Base-by-base conservation (phyloP, 2,797 vertebrate genomes). In the Characodon lateralis region DNA sequence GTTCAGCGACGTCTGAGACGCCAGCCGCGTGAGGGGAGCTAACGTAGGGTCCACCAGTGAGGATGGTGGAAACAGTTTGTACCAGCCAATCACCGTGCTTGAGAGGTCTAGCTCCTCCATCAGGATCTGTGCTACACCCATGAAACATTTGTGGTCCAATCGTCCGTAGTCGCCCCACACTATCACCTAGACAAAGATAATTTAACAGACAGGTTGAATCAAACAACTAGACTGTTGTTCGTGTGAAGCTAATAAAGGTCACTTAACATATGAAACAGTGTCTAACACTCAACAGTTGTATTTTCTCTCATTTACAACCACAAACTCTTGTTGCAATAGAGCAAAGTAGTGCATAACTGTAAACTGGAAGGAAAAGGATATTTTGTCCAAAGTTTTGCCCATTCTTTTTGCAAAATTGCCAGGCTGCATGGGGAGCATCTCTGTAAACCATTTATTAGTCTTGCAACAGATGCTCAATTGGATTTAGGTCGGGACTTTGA, bases 71-170 rank as follows among this genome's bases (percentile, higher is more conserved):
- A 99, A 99, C 87, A 99, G 96, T 96, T 99, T 99, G 95, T 98
- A 99, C 98, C 98, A 99, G 95, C 98, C 97, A 87, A 99, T 99
- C 92, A 99, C 98, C 93, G 98, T 99, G 86, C 98, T 99, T 78
- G 98, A 98, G 85, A 99, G 96, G 94, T 99, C 97, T 88, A 99
- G 95, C 91, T 99, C 98, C 95, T 99, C 97, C 95, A 99, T 91
- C 91, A 99, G 95, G 93, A 99, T 99, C 91, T 99, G 98, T 93
- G 97, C 98, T 92, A 99, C 98, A 89, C 98, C 98, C 98, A 99
- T 99, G 92, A 99, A 99, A 93, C 97, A 97, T 95, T 99, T 99
- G 94, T 99, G 98, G 96, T 99, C 98, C 97, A 99, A 94, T 92
- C 98, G 96, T 89, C 98, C 98, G 28, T 99, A 99, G 93, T 99